Evolutionary conservation across 2,113 vertebrate genomes (phyloP), one percentile per base, ranked within the genome.

Genomic region (Eidolon helvum): DNA sequence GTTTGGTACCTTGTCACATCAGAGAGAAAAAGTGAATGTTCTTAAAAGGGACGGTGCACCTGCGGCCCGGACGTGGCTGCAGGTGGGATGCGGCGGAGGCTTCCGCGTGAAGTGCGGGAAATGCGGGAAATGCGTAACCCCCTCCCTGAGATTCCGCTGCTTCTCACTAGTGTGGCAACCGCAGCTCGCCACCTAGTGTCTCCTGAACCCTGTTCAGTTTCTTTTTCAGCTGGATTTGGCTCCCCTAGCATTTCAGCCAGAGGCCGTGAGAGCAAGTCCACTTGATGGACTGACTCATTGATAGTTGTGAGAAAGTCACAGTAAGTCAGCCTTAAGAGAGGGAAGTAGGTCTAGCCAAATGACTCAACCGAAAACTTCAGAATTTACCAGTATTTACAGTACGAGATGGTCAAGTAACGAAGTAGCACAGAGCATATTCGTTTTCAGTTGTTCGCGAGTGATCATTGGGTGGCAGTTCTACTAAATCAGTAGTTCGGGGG

Each of bases 1-100:
- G 10, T 38, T n/a, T 59, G 53, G 21, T 55, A 33, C 69, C 28
- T 57, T 59, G 66, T 79, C 83, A 22, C 50, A 26, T 65, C 38
- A 69, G n/a, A 28, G 79, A 40, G 71, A 11, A 33, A 16, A 22
- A 45, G 16, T 1, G 50, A 1, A 7, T 0, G 2, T 80, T 68
- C 43, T 65, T 22, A 40, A 28, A 9, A 55, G 79, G 48, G 48
- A 14, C 48, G 15, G 48, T 50, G 48, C 48, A 35, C 55, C 69
- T 7, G 14, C 14, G 26, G 30, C 55, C 55, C 35, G 6, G 35
- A 40, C 66, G 28, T 48, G 84, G 61, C n/a, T 18, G 6, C 26
- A 9, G n/a, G 16, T 1, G 9, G 48, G 19, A 24, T 3, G 30
- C 0, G 15, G 72, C 15, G 19, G 69, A 12, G 28, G 19, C 5